phyloP scores from a whole-genome alignment of 2,113 vertebrate genomes.

The Euleptes europaea region DNA sequence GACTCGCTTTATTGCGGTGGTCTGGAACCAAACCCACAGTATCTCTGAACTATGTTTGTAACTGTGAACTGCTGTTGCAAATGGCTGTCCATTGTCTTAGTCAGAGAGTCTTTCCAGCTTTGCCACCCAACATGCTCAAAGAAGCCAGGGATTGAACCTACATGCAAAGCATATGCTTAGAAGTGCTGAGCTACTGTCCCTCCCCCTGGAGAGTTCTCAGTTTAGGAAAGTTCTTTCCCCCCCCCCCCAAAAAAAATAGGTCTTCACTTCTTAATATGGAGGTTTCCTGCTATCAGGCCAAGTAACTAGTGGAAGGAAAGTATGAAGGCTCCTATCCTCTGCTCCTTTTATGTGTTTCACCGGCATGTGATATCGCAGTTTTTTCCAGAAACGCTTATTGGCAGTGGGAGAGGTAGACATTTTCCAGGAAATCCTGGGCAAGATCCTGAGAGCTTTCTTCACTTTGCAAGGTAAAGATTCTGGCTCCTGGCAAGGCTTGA shows the following conservation, averaged over 20 bases:
- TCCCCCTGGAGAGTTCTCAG: neutral
- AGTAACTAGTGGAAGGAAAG: conserved; percentile 7
- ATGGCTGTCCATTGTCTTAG: neutral
- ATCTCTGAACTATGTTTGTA: no score
- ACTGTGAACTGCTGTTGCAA: neutral
- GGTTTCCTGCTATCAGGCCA: neutral
- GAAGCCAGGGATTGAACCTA: neutral
- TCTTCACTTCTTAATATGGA: neutral
- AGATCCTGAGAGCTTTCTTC: conserved; percentile 79
- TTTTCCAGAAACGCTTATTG: conserved; percentile 81
- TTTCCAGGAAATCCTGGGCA: conserved; percentile 81
- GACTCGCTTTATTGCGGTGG: no score
- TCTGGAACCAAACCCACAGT: no score
- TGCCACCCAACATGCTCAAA: neutral
- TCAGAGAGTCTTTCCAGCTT: no score
- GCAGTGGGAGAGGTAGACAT: conserved; percentile 54
- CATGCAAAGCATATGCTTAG: neutral
- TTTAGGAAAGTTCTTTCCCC: neutral
- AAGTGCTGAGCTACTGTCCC: neutral
- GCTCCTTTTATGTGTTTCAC: conserved; percentile 41
- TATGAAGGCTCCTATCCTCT: conserved; percentile 25
- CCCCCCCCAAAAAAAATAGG: neutral
- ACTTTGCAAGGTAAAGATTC: conserved; percentile 77
- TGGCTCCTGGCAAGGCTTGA: conserved; percentile 71
- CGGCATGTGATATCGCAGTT: conserved; percentile 81